Evolutionary conservation across 2,888 invertebrate species (phyloP).

Genomic region (Drosophila hamatofila): DNA sequence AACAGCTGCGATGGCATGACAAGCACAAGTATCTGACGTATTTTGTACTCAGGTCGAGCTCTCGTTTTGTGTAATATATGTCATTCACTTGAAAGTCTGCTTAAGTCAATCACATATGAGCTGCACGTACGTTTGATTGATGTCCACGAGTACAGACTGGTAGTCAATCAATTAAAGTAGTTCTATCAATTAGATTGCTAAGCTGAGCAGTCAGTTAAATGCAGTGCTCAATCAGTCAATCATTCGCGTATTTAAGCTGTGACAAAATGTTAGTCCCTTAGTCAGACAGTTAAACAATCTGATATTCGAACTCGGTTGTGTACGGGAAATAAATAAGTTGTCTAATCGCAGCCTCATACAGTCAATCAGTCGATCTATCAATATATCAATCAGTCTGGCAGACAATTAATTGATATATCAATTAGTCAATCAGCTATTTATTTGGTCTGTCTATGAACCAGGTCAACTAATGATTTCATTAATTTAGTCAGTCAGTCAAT

Average conservation of each 20-base stretch:
- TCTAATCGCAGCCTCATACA: no score
- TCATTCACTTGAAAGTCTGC: background rate
- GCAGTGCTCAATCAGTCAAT: background rate
- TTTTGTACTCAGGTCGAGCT: background rate
- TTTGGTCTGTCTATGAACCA: no score
- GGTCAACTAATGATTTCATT: no score
- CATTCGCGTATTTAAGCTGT: background rate
- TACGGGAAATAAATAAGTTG: no score
- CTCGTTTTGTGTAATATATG: background rate
- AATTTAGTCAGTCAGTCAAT: background rate
- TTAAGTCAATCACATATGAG: background rate
- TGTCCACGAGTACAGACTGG: background rate
- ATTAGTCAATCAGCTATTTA: no score
- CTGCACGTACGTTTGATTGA: background rate
- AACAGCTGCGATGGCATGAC: constrained; percentile 1
- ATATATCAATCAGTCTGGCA: no score
- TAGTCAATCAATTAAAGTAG: background rate
- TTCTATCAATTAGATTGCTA: background rate
- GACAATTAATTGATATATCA: no score
- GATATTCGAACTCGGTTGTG: no score
- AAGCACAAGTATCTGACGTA: background rate
- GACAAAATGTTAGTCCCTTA: background rate
- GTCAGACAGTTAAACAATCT: background rate
- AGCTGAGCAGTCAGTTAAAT: background rate
- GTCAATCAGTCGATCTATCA: no score